phyloP scores from a whole-genome alignment of 2,797 vertebrate species.

The Hippocampus kuda region DNA sequence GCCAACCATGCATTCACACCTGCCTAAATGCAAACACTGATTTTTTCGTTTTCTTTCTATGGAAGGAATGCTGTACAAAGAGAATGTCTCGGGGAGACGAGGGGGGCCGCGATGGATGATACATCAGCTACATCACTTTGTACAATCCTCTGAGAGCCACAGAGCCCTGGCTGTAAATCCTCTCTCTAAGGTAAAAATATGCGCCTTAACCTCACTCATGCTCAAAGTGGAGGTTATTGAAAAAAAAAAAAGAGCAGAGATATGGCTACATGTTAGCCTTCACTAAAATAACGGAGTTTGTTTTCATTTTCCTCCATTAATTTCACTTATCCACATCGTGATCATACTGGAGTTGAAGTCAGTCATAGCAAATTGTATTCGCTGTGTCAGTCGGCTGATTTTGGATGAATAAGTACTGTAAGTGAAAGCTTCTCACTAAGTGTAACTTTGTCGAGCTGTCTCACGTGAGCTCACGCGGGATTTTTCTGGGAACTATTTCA shows the following conservation, averaged over 20 bases:
- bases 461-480: background rate
- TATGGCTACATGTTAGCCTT: constrained; percentile 16
- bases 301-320: background rate
- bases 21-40: background rate
- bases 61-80: constrained; percentile 22
- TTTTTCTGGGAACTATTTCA: background rate
- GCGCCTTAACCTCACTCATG: constrained; percentile 33
- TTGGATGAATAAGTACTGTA: background rate
- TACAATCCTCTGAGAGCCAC: constrained; percentile 42
- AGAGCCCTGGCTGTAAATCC: constrained; percentile 12
- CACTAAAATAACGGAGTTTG: background rate
- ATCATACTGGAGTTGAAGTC: background rate
- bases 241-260: constrained; percentile 24
- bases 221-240: constrained; percentile 39
- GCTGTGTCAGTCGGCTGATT: background rate
- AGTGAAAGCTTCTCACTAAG: background rate
- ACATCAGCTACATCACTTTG: constrained; percentile 26
- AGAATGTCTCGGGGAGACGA: constrained; percentile 25
- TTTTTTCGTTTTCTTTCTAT: constrained; percentile 7
- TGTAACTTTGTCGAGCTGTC: background rate
- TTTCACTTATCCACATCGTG: background rate
- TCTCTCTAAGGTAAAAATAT: constrained; percentile 39
- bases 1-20: constrained; percentile 7
- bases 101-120: constrained; percentile 30
- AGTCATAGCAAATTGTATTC: background rate